Base-by-base conservation (phyloP, 2,797 vertebrate species). In the Ficedula albicollis region DNA sequence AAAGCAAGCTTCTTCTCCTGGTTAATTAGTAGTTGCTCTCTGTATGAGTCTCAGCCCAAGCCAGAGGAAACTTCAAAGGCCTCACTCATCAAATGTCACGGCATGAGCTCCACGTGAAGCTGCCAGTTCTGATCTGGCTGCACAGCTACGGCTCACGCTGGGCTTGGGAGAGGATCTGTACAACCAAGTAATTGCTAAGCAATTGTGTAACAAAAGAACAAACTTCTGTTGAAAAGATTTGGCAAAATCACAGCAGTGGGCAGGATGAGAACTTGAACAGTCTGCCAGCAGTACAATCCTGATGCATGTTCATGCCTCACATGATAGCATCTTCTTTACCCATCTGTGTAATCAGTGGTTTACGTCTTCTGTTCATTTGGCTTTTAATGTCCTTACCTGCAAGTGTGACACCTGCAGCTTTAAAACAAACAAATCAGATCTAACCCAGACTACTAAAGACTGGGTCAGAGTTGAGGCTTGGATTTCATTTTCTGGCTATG, bases 1-100 rank as follows among this genome's bases (percentile, higher is more conserved):
- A 83, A 86, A 79, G 83, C 6, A 93, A 83, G 41, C 22, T n/a
- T 48, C 54, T 59, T 76, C 72, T 66, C 82, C 59, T 59, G 16
- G 30, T 93, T 96, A 89, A 95, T 92, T 93, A 89, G 75, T 62
- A 72, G 68, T 83, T 89, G 75, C 83, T 92, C 84, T 83, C 75
- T 77, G 51, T 67, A 58, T 1, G 1, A 93, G 49, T 11, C 72
- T 89, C 56, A 91, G 60, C 52, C 66, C 48, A 86, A 93, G 87
- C 75, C 87, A 83, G 84, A 83, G 54, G 46, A 68, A 92, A 85
- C 81, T 91, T 91, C 89, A 94, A 92, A 92, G 64, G 84, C 49
- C 69, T 51, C 54, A 20, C 67, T 82, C 0, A 0, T 84, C 68
- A 81, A 74, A 54, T 17, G n/a, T 27, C 90, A 77, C 2, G 1